A percentile compares a stretch with the other conserved stretches of the same genome.
These are phyloP conservation scores for Hirtodrosophila confusa DNA, from an alignment of 2,888 invertebrate genomes.

Conservation along the genomic window DNA sequence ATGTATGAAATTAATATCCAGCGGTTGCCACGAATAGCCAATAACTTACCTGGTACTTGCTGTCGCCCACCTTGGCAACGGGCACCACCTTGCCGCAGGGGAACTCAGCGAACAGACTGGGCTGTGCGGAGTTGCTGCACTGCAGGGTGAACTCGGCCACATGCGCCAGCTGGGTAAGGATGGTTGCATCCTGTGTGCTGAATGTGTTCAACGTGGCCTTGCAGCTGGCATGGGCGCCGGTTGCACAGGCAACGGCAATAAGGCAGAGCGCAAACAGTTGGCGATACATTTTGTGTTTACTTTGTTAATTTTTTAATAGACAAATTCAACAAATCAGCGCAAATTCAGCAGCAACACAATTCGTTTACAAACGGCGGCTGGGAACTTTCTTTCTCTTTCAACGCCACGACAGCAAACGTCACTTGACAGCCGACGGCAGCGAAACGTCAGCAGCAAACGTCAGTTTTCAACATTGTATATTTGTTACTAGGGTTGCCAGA, in stretches of 20 bases:
- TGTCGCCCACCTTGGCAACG: constrained; percentile 91
- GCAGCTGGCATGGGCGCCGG: constrained; percentile 83
- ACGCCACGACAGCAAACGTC: constrained; percentile 75
- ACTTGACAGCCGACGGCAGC: constrained; percentile 52
- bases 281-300: constrained; percentile 62
- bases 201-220: constrained; percentile 91
- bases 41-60: constrained; percentile 91
- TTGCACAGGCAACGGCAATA: constrained; percentile 55
- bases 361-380: constrained; percentile 13
- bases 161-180: constrained; percentile 95
- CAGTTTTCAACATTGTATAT: constrained; percentile 11
- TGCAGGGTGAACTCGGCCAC: constrained; percentile 94
- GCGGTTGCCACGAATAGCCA: too few species aligned
- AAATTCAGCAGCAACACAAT: constrained; percentile 2
- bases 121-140: constrained; percentile 89
- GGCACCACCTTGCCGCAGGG: constrained; percentile 92
- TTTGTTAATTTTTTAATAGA: constrained; percentile 21
- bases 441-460: constrained; percentile 44
- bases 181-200: constrained; percentile 96
- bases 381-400: constrained; percentile 59
- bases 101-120: constrained; percentile 94
- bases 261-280: constrained; percentile 66
- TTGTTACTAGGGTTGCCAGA: constrained; percentile 12
- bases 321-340: constrained; percentile 3
- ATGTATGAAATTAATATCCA: too few species aligned